A percentile compares a stretch with the other conserved stretches of the same genome.
These are phyloP conservation scores for Dolichotis patagonum DNA, from an alignment of 2,113 vertebrate genomes.

Conservation along the genomic window DNA sequence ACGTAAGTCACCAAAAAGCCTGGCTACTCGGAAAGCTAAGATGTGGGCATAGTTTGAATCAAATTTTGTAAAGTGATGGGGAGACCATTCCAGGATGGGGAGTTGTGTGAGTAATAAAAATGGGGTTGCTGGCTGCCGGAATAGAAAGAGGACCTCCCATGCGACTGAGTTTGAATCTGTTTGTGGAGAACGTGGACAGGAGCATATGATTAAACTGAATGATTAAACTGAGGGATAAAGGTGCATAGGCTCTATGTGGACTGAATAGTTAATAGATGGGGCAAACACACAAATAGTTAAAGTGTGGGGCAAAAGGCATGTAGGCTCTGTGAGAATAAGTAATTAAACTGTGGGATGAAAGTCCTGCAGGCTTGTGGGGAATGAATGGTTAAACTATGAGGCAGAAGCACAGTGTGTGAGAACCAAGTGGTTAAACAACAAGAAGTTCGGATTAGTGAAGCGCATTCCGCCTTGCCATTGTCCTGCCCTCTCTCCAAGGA, in stretches of 20 bases:
- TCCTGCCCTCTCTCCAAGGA: background rate
- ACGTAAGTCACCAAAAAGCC: background rate
- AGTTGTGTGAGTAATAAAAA: background rate
- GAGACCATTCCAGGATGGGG: background rate
- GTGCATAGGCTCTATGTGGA: background rate
- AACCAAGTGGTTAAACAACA: background rate
- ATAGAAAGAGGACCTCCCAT: background rate
- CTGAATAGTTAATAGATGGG: background rate
- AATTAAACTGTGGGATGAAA: background rate
- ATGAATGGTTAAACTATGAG: background rate
- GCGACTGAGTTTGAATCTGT: background rate
- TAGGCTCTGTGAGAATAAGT: background rate
- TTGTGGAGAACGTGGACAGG: background rate
- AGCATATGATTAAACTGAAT: background rate
- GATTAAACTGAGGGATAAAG: background rate
- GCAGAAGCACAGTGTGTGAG: background rate
- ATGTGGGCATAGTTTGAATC: background rate
- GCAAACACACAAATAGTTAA: background rate
- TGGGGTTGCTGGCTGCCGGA: background rate
- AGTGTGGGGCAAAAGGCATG: background rate
- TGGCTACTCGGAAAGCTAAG: background rate
- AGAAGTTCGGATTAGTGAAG: background rate
- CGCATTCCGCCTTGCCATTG: background rate
- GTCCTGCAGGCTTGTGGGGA: background rate
- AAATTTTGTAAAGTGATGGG: background rate